A percentile compares a stretch with the other conserved stretches of the same genome.
Conservation (phyloP, 1,140 invertebrate genomes). For the Zophobas morio region DNA sequence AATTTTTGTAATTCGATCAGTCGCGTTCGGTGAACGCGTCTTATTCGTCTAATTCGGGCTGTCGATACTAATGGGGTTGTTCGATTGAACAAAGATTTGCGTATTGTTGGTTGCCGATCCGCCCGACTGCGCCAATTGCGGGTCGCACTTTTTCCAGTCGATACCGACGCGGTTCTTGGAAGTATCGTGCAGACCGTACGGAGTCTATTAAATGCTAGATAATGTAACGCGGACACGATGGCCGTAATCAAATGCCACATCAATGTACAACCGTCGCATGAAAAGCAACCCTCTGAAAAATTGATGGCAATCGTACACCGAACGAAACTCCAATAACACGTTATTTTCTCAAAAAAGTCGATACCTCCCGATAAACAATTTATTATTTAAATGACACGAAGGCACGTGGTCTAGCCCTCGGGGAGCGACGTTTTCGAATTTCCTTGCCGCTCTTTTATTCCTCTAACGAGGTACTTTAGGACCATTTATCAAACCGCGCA, state of each 20-base stretch:
- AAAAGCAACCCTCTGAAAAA: conserved; percentile 44
- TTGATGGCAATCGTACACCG: conserved; percentile 40
- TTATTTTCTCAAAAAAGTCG: conserved; percentile 12
- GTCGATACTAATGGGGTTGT: background rate
- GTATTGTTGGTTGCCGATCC: conserved; percentile 3
- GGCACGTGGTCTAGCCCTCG: background rate
- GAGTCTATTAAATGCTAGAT: conserved; percentile 45
- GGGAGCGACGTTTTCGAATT: conserved; percentile 17
- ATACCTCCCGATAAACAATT: conserved; percentile 9
- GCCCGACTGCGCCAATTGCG: background rate
- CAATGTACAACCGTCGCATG: conserved; percentile 40
- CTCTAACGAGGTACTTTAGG: background rate
- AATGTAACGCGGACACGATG: conserved; percentile 42
- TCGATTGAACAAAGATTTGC: too few species aligned
- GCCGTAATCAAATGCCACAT: conserved; percentile 47
- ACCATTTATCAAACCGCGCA: background rate
- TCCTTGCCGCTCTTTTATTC: background rate
- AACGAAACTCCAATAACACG: conserved; percentile 13
- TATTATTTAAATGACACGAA: conserved; percentile 17
- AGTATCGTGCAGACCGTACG: conserved; percentile 40
- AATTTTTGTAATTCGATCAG: conserved; percentile 33
- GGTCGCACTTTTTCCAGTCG: background rate
- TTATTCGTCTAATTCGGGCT: too few species aligned
- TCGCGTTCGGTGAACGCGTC: background rate
- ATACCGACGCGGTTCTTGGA: conserved; percentile 26